Evolutionary conservation across 1,140 invertebrate species (phyloP).

Genomic region (Doryteuthis pealeii): DNA sequence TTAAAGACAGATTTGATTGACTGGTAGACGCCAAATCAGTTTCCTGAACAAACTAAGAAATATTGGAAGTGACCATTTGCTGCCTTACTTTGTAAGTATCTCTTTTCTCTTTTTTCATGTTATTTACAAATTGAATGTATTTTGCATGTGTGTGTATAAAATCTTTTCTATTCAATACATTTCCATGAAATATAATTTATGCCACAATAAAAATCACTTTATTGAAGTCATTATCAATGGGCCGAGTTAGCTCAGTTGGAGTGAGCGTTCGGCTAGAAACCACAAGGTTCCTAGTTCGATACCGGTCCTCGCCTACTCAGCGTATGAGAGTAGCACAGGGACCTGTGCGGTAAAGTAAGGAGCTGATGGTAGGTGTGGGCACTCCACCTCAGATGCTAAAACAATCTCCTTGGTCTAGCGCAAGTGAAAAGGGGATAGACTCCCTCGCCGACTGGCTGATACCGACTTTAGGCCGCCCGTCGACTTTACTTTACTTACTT

Average conservation of each 20-base stretch:
- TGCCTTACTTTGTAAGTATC: conserved; percentile 47
- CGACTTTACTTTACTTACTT: background rate
- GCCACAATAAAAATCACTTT: background rate
- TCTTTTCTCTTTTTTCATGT: background rate
- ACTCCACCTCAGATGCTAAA: too few species aligned
- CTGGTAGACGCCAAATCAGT: conserved; percentile 18
- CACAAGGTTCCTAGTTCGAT: too few species aligned
- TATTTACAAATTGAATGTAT: background rate
- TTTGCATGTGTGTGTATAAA: background rate
- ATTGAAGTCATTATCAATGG: background rate
- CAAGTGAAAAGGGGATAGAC: too few species aligned
- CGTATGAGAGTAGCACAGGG: too few species aligned
- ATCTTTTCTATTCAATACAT: conserved; percentile 4
- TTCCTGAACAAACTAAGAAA: conserved; percentile 28
- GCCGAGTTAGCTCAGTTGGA: background rate
- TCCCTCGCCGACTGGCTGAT: too few species aligned
- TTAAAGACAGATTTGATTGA: conserved; percentile 27
- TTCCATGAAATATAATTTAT: too few species aligned
- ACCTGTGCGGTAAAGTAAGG: too few species aligned
- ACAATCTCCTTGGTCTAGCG: too few species aligned
- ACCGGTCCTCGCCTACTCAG: too few species aligned
- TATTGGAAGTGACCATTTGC: conserved; percentile 16
- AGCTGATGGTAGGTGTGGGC: too few species aligned
- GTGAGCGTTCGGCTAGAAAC: too few species aligned
- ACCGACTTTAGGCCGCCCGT: too few species aligned